phyloP scores from a whole-genome alignment of 2,888 invertebrate species.

The Calameuta idolon region DNA sequence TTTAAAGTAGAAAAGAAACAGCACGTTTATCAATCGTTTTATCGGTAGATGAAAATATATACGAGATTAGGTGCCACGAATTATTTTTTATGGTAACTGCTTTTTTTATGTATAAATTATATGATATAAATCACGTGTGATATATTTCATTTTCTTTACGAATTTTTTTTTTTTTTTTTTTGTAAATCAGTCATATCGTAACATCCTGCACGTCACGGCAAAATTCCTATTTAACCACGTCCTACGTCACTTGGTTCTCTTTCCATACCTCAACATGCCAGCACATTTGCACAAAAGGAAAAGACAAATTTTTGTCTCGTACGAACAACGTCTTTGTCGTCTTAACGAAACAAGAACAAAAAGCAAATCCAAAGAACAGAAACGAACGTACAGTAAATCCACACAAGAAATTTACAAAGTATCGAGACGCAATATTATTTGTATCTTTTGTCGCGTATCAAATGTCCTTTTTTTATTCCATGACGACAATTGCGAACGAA shows the following conservation, averaged over 20 bases:
- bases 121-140: not conserved
- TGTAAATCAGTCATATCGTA: not conserved
- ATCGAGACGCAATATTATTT: too few species aligned
- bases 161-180: not conserved
- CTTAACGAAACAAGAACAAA: slow-evolving; percentile 26
- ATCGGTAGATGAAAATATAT: too few species aligned
- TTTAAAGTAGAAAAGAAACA: too few species aligned
- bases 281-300: slow-evolving; percentile 46
- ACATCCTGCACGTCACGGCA: slow-evolving; percentile 1
- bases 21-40: too few species aligned
- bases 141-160: not conserved
- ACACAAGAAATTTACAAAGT: too few species aligned
- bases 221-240: slow-evolving; percentile 9
- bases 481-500: not conserved
- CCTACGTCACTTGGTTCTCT: slow-evolving; percentile 42
- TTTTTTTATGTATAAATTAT: slow-evolving; percentile 9
- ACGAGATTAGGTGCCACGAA: too few species aligned
- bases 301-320: slow-evolving; percentile 34
- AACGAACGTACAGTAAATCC: not conserved
- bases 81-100: slow-evolving; percentile 20
- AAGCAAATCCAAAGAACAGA: slow-evolving; percentile 21
- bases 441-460: too few species aligned
- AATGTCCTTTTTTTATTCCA: not conserved
- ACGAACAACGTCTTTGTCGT: slow-evolving; percentile 33
- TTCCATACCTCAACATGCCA: slow-evolving; percentile 46